These are phyloP conservation scores for Lycaon pictus DNA, from an alignment of 2,113 vertebrate genomes.

Conservation along the genomic window DNA sequence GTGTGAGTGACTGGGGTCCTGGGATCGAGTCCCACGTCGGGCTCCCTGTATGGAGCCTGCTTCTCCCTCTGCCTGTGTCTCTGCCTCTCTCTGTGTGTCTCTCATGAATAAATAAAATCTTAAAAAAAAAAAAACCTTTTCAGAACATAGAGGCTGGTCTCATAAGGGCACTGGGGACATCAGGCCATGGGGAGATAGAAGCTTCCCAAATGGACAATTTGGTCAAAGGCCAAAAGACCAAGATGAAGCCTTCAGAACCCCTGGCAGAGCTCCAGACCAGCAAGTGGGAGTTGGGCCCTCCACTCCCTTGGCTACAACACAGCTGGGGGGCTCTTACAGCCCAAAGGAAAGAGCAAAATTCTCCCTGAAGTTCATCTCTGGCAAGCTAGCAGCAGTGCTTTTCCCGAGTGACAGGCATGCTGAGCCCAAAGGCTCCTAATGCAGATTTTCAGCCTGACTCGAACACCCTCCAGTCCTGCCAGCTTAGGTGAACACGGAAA, in stretches of 20 bases:
- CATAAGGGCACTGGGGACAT: rapidly evolving
- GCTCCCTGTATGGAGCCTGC: too few relatives aligned
- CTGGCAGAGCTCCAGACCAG: neutral
- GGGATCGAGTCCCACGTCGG: too few relatives aligned
- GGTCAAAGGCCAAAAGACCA: neutral
- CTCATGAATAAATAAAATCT: too few relatives aligned
- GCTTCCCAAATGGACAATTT: neutral
- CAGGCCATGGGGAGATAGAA: neutral
- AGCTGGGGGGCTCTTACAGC: too few relatives aligned
- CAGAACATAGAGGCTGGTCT: neutral
- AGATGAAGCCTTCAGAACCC: neutral
- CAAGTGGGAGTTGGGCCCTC: too few relatives aligned
- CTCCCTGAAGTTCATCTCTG: neutral
- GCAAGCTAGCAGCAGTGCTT: neutral
- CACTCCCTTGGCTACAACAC: rapidly evolving
- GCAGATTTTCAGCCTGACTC: neutral
- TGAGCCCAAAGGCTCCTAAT: neutral
- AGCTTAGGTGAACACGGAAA: rapidly evolving
- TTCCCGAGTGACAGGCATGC: neutral
- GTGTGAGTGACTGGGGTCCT: too few relatives aligned
- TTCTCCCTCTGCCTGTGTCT: too few relatives aligned
- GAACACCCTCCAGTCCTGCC: neutral
- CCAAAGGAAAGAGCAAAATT: neutral
- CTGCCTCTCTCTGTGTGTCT: too few relatives aligned
- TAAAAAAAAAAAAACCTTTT: too few relatives aligned